Evolutionary conservation across 2,888 invertebrate species (phyloP).

Genomic region (Dryobotodes eremita): DNA sequence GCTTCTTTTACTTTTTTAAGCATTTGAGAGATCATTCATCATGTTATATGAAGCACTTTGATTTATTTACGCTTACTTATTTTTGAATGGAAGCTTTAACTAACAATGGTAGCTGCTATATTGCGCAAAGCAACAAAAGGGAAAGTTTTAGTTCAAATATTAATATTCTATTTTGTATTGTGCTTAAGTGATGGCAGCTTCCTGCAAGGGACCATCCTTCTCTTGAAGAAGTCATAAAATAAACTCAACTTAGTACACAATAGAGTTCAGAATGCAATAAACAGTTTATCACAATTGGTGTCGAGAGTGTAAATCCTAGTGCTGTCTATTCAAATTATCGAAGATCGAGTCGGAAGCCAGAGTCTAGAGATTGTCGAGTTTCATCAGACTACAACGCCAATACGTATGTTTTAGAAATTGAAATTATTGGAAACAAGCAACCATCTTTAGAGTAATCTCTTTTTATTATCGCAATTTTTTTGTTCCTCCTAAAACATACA

Average conservation of each 20-base stretch:
- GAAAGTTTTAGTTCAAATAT: conserved; percentile 32
- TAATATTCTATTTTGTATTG: conserved; percentile 41
- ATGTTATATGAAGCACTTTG: conserved; percentile 44
- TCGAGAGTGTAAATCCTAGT: conserved; percentile 43
- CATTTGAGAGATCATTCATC: conserved; percentile 60
- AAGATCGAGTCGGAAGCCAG: conserved; percentile 45
- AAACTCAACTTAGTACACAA: neutral
- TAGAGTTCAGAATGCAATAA: conserved; percentile 46
- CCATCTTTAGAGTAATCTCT: neutral
- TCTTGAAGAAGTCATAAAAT: conserved; percentile 11
- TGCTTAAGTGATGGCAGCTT: conserved; percentile 39
- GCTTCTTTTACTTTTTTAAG: conserved; percentile 61
- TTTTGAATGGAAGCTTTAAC: conserved; percentile 23
- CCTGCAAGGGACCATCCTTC: conserved; percentile 24
- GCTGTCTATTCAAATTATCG: conserved; percentile 60
- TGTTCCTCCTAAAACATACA: neutral
- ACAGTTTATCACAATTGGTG: conserved; percentile 50
- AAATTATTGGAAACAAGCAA: neutral
- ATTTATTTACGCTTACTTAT: conserved; percentile 49
- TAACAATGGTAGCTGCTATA: conserved; percentile 11
- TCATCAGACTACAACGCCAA: conserved; percentile 26
- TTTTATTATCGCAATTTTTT: neutral
- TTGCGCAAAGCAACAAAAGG: conserved; percentile 10
- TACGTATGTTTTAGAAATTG: neutral
- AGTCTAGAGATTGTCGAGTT: conserved; percentile 42